A percentile compares a stretch with the other conserved stretches of the same genome.
Evolutionary conservation across 1,140 invertebrate species (phyloP).

Genomic region (Heliothis subflexa): DNA sequence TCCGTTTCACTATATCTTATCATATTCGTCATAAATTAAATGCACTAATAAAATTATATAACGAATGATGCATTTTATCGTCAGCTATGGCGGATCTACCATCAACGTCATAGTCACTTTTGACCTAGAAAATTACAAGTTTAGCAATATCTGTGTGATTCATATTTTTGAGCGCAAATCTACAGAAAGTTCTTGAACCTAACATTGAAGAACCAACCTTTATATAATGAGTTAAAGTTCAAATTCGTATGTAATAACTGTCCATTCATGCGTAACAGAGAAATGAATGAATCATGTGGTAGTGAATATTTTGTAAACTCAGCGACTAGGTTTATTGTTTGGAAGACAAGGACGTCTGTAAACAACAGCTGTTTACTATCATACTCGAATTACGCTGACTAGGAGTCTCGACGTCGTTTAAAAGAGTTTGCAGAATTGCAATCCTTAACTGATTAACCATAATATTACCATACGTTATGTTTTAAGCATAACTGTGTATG

Average conservation of each 20-base stretch:
- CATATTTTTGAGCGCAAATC: slow-evolving; percentile 24
- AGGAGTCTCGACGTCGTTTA: background rate
- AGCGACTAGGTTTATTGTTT: background rate
- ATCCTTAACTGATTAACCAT: no score
- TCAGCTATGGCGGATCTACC: slow-evolving; percentile 16
- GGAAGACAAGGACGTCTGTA: background rate
- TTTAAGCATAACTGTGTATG: no score
- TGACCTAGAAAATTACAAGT: slow-evolving; percentile 42
- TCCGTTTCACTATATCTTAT: slow-evolving; percentile 29
- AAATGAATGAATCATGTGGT: slow-evolving; percentile 49
- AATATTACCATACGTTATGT: no score
- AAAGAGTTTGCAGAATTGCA: background rate
- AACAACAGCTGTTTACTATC: background rate
- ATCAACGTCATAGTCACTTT: slow-evolving; percentile 11
- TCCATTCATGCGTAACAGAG: slow-evolving; percentile 40
- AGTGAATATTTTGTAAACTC: slow-evolving; percentile 33
- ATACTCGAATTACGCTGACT: background rate
- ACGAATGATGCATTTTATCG: background rate
- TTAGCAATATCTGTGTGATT: slow-evolving; percentile 44
- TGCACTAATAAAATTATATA: slow-evolving; percentile 5
- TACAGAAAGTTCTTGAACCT: background rate
- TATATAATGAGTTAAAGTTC: slow-evolving; percentile 3
- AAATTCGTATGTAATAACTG: background rate
- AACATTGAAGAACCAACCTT: background rate
- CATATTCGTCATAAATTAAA: background rate